phyloP scores from a whole-genome alignment of 2,113 vertebrate species.

The Lynx canadensis region DNA sequence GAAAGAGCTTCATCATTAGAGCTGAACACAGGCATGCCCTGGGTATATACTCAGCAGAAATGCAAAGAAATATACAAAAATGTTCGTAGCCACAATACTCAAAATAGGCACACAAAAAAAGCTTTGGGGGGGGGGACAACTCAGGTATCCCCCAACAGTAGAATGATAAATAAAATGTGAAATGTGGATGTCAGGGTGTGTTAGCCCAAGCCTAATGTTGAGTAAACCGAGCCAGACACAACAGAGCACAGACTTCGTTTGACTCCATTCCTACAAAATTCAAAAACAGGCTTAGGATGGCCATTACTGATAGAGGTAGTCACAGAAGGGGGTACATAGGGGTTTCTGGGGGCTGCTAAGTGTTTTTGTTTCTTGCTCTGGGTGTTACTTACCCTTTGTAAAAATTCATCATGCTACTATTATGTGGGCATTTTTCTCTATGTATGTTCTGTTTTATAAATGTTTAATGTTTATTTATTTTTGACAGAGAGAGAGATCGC shows the following conservation, averaged over 20 bases:
- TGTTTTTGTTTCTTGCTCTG: background rate
- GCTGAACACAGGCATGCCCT: fast-evolving
- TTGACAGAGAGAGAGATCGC: too few relatives aligned
- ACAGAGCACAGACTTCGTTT: background rate
- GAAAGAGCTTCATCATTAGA: background rate
- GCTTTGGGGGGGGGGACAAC: background rate
- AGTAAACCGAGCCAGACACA: background rate
- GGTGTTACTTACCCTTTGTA: background rate
- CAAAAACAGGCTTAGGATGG: background rate
- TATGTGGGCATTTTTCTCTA: background rate
- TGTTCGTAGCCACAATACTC: background rate
- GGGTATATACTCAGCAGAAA: background rate
- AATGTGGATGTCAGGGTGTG: fast-evolving
- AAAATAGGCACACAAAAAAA: background rate
- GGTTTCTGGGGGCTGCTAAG: background rate
- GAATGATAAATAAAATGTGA: background rate
- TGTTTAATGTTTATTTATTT: too few relatives aligned
- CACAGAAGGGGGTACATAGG: background rate
- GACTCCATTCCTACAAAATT: background rate
- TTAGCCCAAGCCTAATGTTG: background rate
- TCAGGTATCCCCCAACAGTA: background rate
- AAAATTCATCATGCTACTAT: background rate
- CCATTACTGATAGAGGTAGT: background rate
- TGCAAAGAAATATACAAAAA: background rate
- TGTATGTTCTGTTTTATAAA: too few relatives aligned